phyloP scores from a whole-genome alignment of 2,797 vertebrate species.

The Carduelis carduelis region DNA sequence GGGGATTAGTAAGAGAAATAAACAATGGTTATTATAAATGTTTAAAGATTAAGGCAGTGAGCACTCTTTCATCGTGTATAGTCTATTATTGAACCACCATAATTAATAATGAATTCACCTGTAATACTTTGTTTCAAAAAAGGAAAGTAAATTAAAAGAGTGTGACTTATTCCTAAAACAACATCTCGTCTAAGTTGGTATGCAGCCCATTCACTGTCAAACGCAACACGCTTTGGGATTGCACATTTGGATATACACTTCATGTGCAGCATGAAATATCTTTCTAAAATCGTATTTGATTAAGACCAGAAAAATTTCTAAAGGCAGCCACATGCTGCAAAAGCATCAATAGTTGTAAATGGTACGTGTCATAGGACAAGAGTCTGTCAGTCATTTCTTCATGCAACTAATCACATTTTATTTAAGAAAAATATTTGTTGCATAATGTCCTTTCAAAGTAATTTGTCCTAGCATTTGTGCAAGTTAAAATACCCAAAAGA shows the following conservation, averaged over 20 bases:
- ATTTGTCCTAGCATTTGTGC: not conserved
- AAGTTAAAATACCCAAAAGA: not conserved
- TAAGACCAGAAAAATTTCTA: not conserved
- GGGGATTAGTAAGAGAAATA: constrained; percentile 45
- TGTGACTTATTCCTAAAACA: not conserved
- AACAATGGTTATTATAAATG: constrained; percentile 48
- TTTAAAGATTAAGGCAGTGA: constrained; percentile 31
- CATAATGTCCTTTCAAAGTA: not conserved
- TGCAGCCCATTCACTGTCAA: not conserved
- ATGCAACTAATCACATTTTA: not conserved
- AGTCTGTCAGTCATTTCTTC: not conserved
- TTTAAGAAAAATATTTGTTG: not conserved
- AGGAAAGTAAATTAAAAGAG: not conserved
- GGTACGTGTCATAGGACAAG: not conserved
- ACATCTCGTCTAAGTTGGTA: not conserved
- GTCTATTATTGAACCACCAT: not conserved
- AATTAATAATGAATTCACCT: constrained; percentile 2
- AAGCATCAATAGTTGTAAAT: not conserved
- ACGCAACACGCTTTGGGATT: not conserved
- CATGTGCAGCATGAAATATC: not conserved
- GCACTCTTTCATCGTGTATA: not conserved
- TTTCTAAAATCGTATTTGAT: not conserved
- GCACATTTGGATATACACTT: not conserved
- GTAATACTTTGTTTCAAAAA: not conserved
- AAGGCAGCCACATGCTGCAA: not conserved